These are phyloP conservation scores for Phasia obesa DNA, from an alignment of 2,888 invertebrate genomes.

Conservation along the genomic window DNA sequence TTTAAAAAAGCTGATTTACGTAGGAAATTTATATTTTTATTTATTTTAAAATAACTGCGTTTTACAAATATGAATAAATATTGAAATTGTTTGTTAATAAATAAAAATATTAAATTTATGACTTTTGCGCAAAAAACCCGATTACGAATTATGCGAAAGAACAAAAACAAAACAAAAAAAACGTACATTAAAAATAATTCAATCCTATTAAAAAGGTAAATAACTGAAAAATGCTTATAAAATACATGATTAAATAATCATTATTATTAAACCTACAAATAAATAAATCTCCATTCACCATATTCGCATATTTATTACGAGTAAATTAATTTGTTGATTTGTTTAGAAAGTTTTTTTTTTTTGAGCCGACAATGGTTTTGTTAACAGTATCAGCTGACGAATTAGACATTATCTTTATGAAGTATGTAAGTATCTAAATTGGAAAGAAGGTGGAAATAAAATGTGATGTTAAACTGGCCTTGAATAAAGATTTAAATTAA, in stretches of 20 bases:
- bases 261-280: background rate
- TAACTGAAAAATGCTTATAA: background rate
- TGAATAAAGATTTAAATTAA: too few relatives aligned
- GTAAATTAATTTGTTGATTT: too few relatives aligned
- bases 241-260: background rate
- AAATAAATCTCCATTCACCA: background rate
- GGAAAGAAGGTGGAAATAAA: too few relatives aligned
- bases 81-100: slow-evolving; percentile 48
- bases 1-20: slow-evolving; percentile 58
- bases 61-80: slow-evolving; percentile 35
- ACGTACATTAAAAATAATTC: background rate
- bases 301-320: background rate
- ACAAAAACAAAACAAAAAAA: background rate
- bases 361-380: too few relatives aligned
- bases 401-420: too few relatives aligned
- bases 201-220: slow-evolving; percentile 43
- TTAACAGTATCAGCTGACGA: too few relatives aligned
- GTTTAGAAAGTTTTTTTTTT: too few relatives aligned
- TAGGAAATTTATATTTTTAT: slow-evolving; percentile 15
- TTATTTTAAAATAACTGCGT: slow-evolving; percentile 52
- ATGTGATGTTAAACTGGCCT: too few relatives aligned
- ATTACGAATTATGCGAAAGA: slow-evolving; percentile 31
- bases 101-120: slow-evolving; percentile 60
- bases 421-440: too few relatives aligned
- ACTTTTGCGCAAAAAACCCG: slow-evolving; percentile 25